phyloP scores from a whole-genome alignment of 2,113 vertebrate species.

The Tupaia chinensis region DNA sequence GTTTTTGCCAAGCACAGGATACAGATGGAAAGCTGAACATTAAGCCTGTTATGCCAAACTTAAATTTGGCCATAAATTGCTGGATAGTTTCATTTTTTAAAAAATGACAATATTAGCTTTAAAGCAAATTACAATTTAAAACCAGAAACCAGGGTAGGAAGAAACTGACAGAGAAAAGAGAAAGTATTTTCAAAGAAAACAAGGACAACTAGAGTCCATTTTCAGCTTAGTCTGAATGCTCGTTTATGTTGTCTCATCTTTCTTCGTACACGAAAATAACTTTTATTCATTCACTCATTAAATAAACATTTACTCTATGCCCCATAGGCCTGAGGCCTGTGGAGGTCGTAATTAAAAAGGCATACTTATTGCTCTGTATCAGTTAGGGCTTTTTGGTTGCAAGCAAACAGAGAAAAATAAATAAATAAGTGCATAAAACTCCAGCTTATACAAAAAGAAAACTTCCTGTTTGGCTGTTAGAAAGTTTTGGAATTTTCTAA shows the following conservation, averaged over 20 bases:
- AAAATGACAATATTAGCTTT: slow-evolving; percentile 72
- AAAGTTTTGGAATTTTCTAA: background rate
- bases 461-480: background rate
- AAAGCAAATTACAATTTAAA: slow-evolving; percentile 74
- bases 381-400: slow-evolving; percentile 31
- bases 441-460: background rate
- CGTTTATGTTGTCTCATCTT: slow-evolving; percentile 65
- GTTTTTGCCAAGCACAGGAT: slow-evolving; percentile 71
- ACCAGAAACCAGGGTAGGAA: slow-evolving; percentile 27
- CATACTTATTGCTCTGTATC: slow-evolving; percentile 26
- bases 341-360: slow-evolving; percentile 72
- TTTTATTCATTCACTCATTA: slow-evolving; percentile 75
- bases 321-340: slow-evolving; percentile 17
- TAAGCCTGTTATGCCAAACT: slow-evolving; percentile 78
- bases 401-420: slow-evolving; percentile 2
- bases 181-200: slow-evolving; percentile 60
- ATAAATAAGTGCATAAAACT: background rate
- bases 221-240: slow-evolving; percentile 22
- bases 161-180: background rate
- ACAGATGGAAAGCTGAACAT: slow-evolving; percentile 77
- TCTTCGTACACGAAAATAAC: slow-evolving; percentile 54
- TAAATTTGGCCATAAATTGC: slow-evolving; percentile 80
- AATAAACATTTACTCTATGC: slow-evolving; percentile 71
- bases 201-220: slow-evolving; percentile 25
- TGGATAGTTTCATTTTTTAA: slow-evolving; percentile 75